Evolutionary conservation across 2,888 invertebrate species (phyloP).

Genomic region (Pachliopta kotzebuea): DNA sequence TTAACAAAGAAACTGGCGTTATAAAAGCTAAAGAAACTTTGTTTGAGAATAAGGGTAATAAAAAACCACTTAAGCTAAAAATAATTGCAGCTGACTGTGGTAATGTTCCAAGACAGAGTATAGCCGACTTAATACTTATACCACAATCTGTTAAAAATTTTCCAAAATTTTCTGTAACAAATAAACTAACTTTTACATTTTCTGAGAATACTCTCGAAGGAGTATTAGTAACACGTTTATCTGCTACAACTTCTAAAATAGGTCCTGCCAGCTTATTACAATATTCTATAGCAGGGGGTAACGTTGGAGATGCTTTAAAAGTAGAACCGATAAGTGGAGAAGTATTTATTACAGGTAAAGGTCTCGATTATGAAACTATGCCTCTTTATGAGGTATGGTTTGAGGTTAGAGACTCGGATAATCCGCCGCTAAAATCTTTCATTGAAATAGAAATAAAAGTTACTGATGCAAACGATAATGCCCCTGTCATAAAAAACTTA

Average conservation of each 20-base stretch:
- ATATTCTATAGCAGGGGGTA: conserved; percentile 96
- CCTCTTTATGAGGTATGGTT: conserved; percentile 95
- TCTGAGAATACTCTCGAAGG: conserved; percentile 90
- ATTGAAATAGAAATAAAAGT: conserved; percentile 92
- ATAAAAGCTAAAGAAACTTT: conserved; percentile 89
- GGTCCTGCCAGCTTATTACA: conserved; percentile 85
- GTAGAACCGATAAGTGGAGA: conserved; percentile 90
- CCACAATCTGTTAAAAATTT: conserved; percentile 89
- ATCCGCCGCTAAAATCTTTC: conserved; percentile 89
- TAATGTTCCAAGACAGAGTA: conserved; percentile 83
- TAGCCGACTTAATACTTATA: conserved; percentile 87
- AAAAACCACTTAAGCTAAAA: conserved; percentile 84
- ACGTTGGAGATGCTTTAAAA: conserved; percentile 91
- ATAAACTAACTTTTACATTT: conserved; percentile 87
- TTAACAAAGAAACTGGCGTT: conserved; percentile 91
- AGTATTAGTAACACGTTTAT: conserved; percentile 87
- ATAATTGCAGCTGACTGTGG: conserved; percentile 93
- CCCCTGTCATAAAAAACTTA: conserved; percentile 89
- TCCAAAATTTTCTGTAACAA: conserved; percentile 87
- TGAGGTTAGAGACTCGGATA: conserved; percentile 92
- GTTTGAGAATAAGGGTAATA: conserved; percentile 73
- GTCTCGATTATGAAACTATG: conserved; percentile 92
- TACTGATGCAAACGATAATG: conserved; percentile 95
- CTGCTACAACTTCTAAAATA: conserved; percentile 90
- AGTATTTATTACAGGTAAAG: conserved; percentile 88